Conservation (phyloP, 2,797 vertebrate species). For the Falco concolor region DNA sequence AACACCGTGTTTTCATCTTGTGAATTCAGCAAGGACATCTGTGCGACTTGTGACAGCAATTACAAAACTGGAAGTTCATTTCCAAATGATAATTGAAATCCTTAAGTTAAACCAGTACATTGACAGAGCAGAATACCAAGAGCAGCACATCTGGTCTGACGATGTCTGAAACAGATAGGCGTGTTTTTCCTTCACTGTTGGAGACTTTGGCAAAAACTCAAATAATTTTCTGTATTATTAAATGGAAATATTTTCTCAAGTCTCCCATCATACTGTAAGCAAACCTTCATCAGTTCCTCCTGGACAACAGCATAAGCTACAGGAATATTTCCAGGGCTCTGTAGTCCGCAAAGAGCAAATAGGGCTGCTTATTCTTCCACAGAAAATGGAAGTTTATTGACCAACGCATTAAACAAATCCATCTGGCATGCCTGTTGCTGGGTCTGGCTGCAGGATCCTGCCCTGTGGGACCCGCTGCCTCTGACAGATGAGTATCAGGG, state of each 20-base stretch:
- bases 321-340: neutral
- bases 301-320: neutral
- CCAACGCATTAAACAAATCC: neutral
- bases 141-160: neutral
- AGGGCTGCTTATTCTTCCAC: neutral
- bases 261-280: neutral
- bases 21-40: neutral
- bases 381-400: neutral
- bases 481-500: neutral
- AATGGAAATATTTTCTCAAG: neutral
- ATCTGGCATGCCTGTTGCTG: rapidly evolving
- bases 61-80: neutral
- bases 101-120: rapidly evolving
- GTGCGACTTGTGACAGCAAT: neutral
- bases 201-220: neutral
- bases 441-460: neutral
- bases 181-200: rapidly evolving
- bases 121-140: neutral
- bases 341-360: neutral
- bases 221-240: neutral
- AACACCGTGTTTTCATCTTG: neutral
- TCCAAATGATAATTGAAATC: neutral
- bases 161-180: neutral
- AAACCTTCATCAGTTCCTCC: neutral
- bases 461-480: neutral